phyloP scores from a whole-genome alignment of 2,888 invertebrate species.

The Troides helena region DNA sequence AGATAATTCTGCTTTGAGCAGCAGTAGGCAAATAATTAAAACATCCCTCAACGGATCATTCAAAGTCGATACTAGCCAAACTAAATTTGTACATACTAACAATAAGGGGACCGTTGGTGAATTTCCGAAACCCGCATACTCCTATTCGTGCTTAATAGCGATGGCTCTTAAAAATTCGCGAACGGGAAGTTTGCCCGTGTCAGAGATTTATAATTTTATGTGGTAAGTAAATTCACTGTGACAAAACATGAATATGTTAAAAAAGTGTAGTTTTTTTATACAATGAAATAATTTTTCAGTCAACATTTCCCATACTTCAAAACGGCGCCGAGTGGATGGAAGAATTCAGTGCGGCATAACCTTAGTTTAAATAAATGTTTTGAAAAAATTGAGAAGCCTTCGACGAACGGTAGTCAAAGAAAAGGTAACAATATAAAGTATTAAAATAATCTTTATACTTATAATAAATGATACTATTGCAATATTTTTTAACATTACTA shows the following conservation, averaged over 20 bases:
- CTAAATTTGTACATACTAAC: slow-evolving; percentile 65
- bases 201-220: slow-evolving; percentile 99
- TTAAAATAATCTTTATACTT: not conserved
- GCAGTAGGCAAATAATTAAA: slow-evolving; percentile 74
- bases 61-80: slow-evolving; percentile 65
- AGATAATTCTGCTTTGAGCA: slow-evolving; percentile 71
- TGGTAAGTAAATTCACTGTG: slow-evolving; percentile 83
- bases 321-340: slow-evolving; percentile 99
- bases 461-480: too few species aligned
- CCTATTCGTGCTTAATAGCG: slow-evolving; percentile 98
- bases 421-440: slow-evolving; percentile 76
- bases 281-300: slow-evolving; percentile 77
- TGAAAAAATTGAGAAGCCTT: slow-evolving; percentile 97
- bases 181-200: slow-evolving; percentile 96
- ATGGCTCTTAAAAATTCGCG: slow-evolving; percentile 98
- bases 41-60: slow-evolving; percentile 67
- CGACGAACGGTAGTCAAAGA: slow-evolving; percentile 90
- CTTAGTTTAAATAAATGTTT: slow-evolving; percentile 98
- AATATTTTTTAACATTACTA: too few species aligned
- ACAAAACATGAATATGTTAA: not conserved
- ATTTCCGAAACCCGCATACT: slow-evolving; percentile 98
- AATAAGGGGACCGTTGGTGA: slow-evolving; percentile 77
- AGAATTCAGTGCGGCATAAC: slow-evolving; percentile 98
- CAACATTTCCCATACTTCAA: slow-evolving; percentile 99
- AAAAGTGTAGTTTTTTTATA: not conserved